Percentiles rank a stretch among this genome's conserved stretches.
Conservation (phyloP, 2,113 vertebrate genomes). For the Mobula hypostoma region DNA sequence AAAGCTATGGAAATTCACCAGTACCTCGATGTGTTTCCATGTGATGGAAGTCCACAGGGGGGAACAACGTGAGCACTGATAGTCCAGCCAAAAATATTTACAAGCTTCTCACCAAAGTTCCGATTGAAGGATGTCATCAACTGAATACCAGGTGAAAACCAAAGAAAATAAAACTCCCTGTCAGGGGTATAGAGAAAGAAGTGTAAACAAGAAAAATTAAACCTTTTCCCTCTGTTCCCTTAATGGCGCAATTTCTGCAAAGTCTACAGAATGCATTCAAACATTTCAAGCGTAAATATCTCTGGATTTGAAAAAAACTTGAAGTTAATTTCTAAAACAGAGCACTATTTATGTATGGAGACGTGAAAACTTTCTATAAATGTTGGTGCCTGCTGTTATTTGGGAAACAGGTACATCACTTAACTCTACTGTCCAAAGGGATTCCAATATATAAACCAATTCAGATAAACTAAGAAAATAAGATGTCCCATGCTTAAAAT, state of each 20-base stretch:
- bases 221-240: neutral
- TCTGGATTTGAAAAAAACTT: too few relatives aligned
- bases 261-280: too few relatives aligned
- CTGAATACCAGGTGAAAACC: neutral
- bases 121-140: neutral
- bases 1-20: neutral
- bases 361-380: too few relatives aligned
- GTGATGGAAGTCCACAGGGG: slow-evolving; percentile 6
- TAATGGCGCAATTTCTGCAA: neutral
- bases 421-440: too few relatives aligned
- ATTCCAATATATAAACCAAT: too few relatives aligned
- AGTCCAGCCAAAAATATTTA: neutral
- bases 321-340: too few relatives aligned
- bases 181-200: neutral
- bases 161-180: neutral
- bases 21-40: neutral
- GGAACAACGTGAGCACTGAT: neutral
- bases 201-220: neutral
- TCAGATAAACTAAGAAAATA: too few relatives aligned
- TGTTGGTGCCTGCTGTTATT: too few relatives aligned
- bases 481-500: too few relatives aligned
- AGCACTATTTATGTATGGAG: too few relatives aligned
- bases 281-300: too few relatives aligned
- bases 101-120: neutral
- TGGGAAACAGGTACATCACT: too few relatives aligned